These are phyloP conservation scores for Fringilla coelebs DNA, from an alignment of 2,797 vertebrate species.

Conservation along the genomic window DNA sequence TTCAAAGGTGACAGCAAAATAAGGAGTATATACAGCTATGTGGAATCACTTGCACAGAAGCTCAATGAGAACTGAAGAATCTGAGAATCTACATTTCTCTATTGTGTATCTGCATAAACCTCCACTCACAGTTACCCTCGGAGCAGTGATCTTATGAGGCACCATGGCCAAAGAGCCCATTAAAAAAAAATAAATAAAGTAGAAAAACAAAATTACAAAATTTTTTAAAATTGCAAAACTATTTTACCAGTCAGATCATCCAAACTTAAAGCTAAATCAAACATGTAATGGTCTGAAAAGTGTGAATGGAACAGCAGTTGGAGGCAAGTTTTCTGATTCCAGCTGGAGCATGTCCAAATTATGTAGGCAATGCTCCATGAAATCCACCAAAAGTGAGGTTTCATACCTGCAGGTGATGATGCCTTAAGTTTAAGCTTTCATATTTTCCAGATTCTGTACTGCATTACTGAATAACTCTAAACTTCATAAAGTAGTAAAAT, in stretches of 20 bases:
- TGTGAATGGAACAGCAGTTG: background rate
- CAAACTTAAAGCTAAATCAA: background rate
- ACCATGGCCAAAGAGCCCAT: background rate
- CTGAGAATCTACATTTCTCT: background rate
- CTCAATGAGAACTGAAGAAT: background rate
- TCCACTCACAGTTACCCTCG: background rate
- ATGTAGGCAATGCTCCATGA: background rate
- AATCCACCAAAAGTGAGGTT: background rate
- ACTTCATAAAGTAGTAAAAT: background rate
- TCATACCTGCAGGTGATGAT: background rate
- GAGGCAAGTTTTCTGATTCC: background rate
- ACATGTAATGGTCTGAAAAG: background rate
- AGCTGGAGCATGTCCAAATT: background rate
- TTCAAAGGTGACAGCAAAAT: background rate
- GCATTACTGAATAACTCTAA: background rate
- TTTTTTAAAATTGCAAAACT: background rate
- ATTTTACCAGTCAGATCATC: background rate
- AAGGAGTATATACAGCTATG: background rate
- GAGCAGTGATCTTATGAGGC: background rate
- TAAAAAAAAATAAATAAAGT: background rate
- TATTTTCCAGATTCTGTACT: background rate
- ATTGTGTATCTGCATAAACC: background rate
- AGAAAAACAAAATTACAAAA: background rate
- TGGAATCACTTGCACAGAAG: background rate
- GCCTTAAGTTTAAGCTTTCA: background rate